Percentiles rank a stretch among this genome's conserved stretches.
These are phyloP conservation scores for Vanacampus margaritifer DNA, from an alignment of 2,113 vertebrate genomes.

Conservation along the genomic window DNA sequence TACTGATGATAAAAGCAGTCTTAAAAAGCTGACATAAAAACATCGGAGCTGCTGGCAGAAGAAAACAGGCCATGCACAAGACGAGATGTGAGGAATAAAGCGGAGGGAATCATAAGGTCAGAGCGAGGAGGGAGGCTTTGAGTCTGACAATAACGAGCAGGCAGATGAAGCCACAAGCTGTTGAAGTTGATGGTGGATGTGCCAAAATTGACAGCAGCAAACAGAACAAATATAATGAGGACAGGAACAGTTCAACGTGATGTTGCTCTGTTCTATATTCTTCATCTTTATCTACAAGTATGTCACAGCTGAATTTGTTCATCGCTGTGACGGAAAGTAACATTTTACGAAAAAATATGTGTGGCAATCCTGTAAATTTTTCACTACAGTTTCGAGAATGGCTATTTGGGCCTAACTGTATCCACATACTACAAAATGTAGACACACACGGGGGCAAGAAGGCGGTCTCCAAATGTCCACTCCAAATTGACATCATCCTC, in stretches of 20 bases:
- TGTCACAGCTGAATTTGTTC: neutral
- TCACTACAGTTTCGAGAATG: too few species aligned
- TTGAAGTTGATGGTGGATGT: slow-evolving; percentile 25
- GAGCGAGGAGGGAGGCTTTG: neutral
- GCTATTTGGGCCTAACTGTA: too few species aligned
- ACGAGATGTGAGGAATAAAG: neutral
- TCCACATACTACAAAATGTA: too few species aligned
- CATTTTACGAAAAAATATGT: neutral
- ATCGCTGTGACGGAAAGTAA: neutral
- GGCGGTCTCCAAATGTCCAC: too few species aligned
- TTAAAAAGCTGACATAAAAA: slow-evolving; percentile 18
- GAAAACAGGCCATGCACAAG: slow-evolving; percentile 16
- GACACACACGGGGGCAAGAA: too few species aligned
- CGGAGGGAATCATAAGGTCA: slow-evolving; percentile 17
- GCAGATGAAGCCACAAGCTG: slow-evolving; percentile 37
- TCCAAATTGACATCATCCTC: too few species aligned
- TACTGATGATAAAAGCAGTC: neutral
- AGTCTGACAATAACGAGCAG: slow-evolving; percentile 25
- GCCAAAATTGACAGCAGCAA: slow-evolving; percentile 11
- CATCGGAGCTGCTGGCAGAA: slow-evolving; percentile 27
- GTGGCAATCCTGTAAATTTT: too few species aligned
- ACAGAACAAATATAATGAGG: neutral
- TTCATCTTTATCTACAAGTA: neutral
- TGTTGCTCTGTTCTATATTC: too few species aligned
- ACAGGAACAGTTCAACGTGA: slow-evolving; percentile 9